phyloP scores from a whole-genome alignment of 2,888 invertebrate species.

The Chrysodeixis includens region DNA sequence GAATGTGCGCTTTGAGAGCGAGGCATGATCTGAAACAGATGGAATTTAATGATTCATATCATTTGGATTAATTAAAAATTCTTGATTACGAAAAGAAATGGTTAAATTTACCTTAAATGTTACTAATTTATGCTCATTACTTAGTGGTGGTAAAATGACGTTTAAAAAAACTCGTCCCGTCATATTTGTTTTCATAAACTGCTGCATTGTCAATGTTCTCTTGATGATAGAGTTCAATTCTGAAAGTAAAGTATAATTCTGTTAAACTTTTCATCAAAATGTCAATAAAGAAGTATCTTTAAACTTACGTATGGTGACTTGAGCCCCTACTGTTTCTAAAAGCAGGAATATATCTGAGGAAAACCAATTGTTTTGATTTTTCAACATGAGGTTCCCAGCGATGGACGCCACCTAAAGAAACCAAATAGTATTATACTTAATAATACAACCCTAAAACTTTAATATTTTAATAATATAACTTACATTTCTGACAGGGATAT shows the following conservation, averaged over 20 bases:
- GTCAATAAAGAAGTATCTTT: not conserved
- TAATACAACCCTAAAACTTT: no score
- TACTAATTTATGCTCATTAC: conserved; percentile 82
- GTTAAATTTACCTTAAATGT: conserved; percentile 89
- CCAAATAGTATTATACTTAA: no score
- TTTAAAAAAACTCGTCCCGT: conserved; percentile 84
- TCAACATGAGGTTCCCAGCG: conserved; percentile 92
- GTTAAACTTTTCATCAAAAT: no score
- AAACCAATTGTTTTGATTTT: conserved; percentile 91
- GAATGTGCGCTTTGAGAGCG: conserved; percentile 93
- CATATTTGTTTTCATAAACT: conserved; percentile 83
- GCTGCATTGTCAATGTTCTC: conserved; percentile 71
- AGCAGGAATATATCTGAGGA: conserved; percentile 92
- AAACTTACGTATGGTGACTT: conserved; percentile 73
- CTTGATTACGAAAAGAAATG: not conserved
- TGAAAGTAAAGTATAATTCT: not conserved
- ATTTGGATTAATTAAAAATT: not conserved
- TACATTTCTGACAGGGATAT: conserved; percentile 92
- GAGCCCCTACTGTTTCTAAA: conserved; percentile 76
- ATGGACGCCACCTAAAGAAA: conserved; percentile 89
- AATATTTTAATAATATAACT: no score
- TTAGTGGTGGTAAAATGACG: conserved; percentile 87
- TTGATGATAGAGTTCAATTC: conserved; percentile 17
- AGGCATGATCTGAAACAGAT: conserved; percentile 92
- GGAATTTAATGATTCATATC: not conserved